Conservation (phyloP, 2,797 vertebrate genomes). For the Okamejei kenojei region DNA sequence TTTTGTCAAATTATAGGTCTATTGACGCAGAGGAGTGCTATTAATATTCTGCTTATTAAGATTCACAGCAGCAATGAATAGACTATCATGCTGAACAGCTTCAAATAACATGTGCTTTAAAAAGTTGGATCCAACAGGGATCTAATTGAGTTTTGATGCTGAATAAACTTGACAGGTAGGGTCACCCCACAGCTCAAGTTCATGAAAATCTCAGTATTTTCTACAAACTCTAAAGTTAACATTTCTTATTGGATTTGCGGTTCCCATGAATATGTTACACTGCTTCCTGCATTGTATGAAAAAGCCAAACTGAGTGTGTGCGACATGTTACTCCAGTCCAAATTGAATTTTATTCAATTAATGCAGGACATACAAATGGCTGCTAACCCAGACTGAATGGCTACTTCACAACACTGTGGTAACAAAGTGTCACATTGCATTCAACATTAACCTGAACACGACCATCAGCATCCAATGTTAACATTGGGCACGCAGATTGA, state of each 20-base stretch:
- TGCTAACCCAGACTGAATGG: neutral
- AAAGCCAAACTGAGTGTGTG: neutral
- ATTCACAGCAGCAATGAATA: neutral
- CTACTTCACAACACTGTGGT: neutral
- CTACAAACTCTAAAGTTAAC: neutral
- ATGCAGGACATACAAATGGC: neutral
- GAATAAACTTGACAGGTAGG: neutral
- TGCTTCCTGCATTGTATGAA: neutral
- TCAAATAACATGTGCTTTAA: neutral
- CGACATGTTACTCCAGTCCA: neutral
- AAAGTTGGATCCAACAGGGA: neutral
- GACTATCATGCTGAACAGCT: neutral
- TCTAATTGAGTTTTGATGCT: neutral
- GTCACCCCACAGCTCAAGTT: neutral
- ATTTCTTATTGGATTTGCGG: neutral
- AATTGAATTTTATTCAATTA: constrained; percentile 8
- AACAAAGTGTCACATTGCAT: neutral
- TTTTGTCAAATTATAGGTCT: neutral
- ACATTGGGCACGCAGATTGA: neutral
- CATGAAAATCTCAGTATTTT: neutral
- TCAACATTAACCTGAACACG: neutral
- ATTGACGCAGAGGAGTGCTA: neutral
- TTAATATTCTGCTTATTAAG: neutral
- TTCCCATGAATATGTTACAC: neutral
- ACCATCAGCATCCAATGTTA: neutral